These are phyloP conservation scores for Potamarius usumacintae DNA, from an alignment of 2,113 vertebrate genomes.

Conservation along the genomic window DNA sequence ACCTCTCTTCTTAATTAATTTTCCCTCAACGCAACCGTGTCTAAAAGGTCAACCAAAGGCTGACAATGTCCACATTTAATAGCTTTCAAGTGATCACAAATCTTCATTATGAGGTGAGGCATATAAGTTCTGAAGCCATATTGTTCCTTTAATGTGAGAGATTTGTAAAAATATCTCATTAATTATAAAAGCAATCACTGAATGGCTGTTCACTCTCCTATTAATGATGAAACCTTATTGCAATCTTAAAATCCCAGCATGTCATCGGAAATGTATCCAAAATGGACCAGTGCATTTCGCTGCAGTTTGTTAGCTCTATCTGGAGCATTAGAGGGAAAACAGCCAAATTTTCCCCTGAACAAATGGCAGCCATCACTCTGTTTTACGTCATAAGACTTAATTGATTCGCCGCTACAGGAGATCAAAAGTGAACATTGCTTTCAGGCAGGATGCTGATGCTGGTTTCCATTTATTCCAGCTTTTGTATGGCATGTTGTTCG, in stretches of 20 bases:
- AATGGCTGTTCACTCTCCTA: constrained; percentile 20
- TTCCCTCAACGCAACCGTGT: neutral
- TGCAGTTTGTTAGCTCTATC: constrained; percentile 18
- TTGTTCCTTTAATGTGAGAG: constrained; percentile 39
- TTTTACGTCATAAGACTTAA: constrained; percentile 31
- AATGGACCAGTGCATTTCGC: neutral
- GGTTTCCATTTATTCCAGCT: constrained; percentile 63
- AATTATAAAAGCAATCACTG: constrained; percentile 38
- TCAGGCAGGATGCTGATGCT: constrained; percentile 58
- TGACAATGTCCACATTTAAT: neutral
- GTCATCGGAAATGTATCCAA: neutral
- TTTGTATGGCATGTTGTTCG: constrained; percentile 57
- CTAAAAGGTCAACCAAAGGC: neutral
- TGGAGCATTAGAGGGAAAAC: constrained; percentile 9
- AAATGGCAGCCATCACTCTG: constrained; percentile 30
- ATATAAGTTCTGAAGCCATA: constrained; percentile 4
- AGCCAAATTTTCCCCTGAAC: neutral
- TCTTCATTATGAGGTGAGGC: constrained; percentile 20
- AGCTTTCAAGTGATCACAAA: neutral
- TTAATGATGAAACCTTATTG: constrained; percentile 39
- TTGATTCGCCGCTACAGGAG: constrained; percentile 48
- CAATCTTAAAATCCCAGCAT: neutral
- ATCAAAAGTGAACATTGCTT: constrained; percentile 60
- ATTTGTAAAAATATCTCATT: constrained; percentile 26
- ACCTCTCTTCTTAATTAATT: neutral